Base-by-base conservation (phyloP, 2,888 invertebrate species). In the Toxonevra muliebris region DNA sequence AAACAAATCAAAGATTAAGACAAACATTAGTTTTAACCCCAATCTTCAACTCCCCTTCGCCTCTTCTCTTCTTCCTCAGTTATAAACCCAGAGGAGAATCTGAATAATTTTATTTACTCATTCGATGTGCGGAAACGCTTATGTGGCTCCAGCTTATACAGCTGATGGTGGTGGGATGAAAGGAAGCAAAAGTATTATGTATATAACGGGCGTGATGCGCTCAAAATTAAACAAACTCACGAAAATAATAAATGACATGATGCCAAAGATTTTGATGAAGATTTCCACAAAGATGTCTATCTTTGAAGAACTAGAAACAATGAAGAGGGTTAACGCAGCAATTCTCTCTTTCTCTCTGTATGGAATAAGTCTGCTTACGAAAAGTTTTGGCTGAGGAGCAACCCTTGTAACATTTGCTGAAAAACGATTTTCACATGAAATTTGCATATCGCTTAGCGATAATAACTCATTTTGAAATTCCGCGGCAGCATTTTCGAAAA, bases 1-100 rank as follows among this genome's bases (percentile, higher is more conserved):
- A 78, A 82, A 80, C 82, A 84, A 84, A 84, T 84, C 84, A 84
- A 84, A 84, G 84, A 84, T 84, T 84, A 84, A 84, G 83, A 82
- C 82, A 84, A 84, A 83, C 83, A 84, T 82, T 81, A 73, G 75
- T 79, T 79, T 76, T 68, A 69, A 68, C 72, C 69, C 73, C 42
- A 58, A n/a, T 43, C 42, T 11, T 11, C 42, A 48, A 61, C 68
- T 66, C 64, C 66, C 55, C 65, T 66, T 43, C 54, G 42, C 58
- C 48, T 45, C 45, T 13, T 42, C 52, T 40, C 9, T 53, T 9
- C 40, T 57, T n/a, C 41, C 55, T 42, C 30, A 65, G 52, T 50
- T 61, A 54, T 12, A 57, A 59, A 40, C 19, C 15, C 1, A 53
- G 5, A 11, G 53, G 12, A 53, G 19, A 53, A 30, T 30, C 30